Conservation (phyloP, 2,113 vertebrate genomes). For the Cheilinus undulatus region DNA sequence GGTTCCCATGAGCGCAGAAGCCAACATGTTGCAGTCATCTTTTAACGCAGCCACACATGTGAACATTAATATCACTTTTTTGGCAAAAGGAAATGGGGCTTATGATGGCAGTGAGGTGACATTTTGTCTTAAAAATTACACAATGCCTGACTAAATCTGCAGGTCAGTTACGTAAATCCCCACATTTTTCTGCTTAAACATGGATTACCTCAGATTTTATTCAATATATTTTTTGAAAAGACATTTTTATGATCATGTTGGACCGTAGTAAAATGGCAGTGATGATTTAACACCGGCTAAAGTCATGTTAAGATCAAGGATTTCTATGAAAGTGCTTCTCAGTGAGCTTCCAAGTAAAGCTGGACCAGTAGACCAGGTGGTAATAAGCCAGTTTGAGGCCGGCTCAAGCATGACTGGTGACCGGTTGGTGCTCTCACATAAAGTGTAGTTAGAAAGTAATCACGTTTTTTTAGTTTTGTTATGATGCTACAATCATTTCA, state of each 20-base stretch:
- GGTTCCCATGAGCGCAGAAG: slow-evolving; percentile 68
- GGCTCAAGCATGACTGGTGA: no score
- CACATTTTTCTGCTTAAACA: not conserved
- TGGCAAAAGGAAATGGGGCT: not conserved
- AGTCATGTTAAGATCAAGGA: not conserved
- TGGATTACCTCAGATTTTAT: no score
- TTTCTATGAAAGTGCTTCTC: no score
- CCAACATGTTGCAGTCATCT: slow-evolving; percentile 69
- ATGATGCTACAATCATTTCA: no score
- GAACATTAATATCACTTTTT: slow-evolving; percentile 42
- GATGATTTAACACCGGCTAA: not conserved
- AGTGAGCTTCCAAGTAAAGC: no score
- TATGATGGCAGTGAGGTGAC: not conserved
- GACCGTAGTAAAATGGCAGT: not conserved
- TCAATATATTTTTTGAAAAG: no score
- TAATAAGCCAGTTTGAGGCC: no score
- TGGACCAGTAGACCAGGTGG: no score
- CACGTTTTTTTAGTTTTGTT: no score
- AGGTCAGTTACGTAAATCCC: not conserved
- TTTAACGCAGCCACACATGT: slow-evolving; percentile 57
- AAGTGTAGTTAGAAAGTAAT: no score
- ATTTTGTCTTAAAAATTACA: not conserved
- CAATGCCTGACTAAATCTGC: not conserved
- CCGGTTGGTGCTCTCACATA: no score
- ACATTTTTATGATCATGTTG: not conserved